Evolutionary conservation across 2,113 vertebrate species (phyloP), one percentile per base, ranked within the genome.

Genomic region (Esox niger): DNA sequence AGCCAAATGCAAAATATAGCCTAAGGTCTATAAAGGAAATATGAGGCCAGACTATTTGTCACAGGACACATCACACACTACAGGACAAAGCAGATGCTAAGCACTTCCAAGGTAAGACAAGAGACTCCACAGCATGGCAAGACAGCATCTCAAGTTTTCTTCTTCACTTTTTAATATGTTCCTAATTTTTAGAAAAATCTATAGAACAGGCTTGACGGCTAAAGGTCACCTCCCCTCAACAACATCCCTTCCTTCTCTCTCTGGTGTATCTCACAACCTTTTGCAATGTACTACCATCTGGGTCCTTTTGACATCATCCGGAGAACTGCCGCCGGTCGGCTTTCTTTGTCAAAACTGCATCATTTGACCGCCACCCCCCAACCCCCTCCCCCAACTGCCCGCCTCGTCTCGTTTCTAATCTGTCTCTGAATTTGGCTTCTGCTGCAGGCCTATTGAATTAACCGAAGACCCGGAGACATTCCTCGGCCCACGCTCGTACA

Each of bases 281-380:
- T 64, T 13, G 5, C 17, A 43, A 43, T 43, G 20, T 20, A 57
- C 17, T 4, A 26, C 6, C 17, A 13, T 17, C 23, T 2, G 38
- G 78, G 60, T 65, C 80, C 63, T 77, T 78, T 79, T 77, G 84
- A 72, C 74, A 15, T 55, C 62, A 66, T 0, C 6, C 49, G 11
- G 46, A 31, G 64, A 25, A 25, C 6, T 56, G 11, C 6, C 35
- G 6, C 7, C 68, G 38, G 38, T 77, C 57, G 1, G 2, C 71
- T 74, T 70, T 61, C 62, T 75, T 63, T 77, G 77, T 83, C 86
- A 83, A 85, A 89, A 84, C 88, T 92, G 91, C 89, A 91, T 91
- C 90, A 88, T 88, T 89, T 69, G 79, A 87, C 87, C 26, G 70
- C 75, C 70, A 58, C 11, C 33, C 75, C 70, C 69, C 68, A 76